Percentiles rank a stretch among this genome's conserved stretches.
These are phyloP conservation scores for Forbesichthys papilliferus DNA, from an alignment of 2,113 vertebrate genomes.

Conservation along the genomic window DNA sequence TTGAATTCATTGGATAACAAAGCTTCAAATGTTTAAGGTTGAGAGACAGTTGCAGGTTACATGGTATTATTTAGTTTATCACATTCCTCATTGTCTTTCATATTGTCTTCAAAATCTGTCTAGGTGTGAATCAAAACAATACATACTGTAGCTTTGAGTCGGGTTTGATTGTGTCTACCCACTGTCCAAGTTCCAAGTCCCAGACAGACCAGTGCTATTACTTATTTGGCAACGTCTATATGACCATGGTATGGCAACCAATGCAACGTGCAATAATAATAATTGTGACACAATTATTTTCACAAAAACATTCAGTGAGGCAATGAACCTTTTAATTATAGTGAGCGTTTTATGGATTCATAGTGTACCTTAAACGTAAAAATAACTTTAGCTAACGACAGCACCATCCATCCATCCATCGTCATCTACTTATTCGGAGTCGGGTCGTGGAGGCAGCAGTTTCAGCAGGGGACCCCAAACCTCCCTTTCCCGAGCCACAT, in stretches of 20 bases:
- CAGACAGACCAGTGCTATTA: slow-evolving; percentile 64
- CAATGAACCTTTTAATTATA: neutral
- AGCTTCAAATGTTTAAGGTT: too few relatives aligned
- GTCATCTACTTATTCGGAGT: too few relatives aligned
- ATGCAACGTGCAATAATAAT: slow-evolving; percentile 36
- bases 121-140: slow-evolving; percentile 61
- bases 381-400: too few relatives aligned
- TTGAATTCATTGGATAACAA: too few relatives aligned
- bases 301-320: neutral
- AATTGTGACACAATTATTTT: slow-evolving; percentile 30
- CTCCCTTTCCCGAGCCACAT: too few relatives aligned
- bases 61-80: too few relatives aligned
- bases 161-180: slow-evolving; percentile 55
- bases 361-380: neutral
- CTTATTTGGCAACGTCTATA: slow-evolving; percentile 65
- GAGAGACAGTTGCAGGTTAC: too few relatives aligned
- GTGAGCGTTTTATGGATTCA: neutral
- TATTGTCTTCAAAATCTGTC: slow-evolving; percentile 53
- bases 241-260: slow-evolving; percentile 47
- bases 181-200: slow-evolving; percentile 53
- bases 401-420: too few relatives aligned
- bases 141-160: slow-evolving; percentile 46
- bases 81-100: slow-evolving; percentile 31
- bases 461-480: too few relatives aligned
- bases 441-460: too few relatives aligned